Evolutionary conservation across 2,113 vertebrate genomes (phyloP), one percentile per base, ranked within the genome.

Genomic region (Daboia siamensis): DNA sequence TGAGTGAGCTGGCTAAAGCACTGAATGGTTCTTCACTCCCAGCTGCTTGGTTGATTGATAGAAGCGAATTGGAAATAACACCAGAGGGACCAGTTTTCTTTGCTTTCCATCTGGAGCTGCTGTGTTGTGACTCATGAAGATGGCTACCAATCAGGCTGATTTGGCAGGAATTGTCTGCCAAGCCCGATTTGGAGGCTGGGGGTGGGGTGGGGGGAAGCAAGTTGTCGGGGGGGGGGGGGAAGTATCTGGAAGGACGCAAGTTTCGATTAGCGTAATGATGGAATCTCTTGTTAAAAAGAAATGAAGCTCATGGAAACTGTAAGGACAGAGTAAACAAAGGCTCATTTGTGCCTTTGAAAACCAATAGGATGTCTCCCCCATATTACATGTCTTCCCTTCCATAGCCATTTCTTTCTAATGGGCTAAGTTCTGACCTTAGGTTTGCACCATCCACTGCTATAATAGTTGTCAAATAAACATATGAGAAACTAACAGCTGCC

Each of bases 81-180:
- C 97, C 96, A 95, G 90, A 95, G 97, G 95, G 97, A 97, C 92
- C 95, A 94, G 92, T 97, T 97, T 97, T 93, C 96, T 92, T 93
- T 95, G 90, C 94, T 92, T 97, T 97, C 97, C 97, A 97, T 97
- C 97, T 98, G 97, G 97, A 98, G 95, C 94, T 97, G 92, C 96
- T 96, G 95, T 96, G 96, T 96, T 96, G 89, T 11, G 96, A 93
- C 96, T 97, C 94, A 95, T 4, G 0, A 95, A 96, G 91, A 96
- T 92, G 93, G 93, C 95, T 96, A 93, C 86, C 94, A 95, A 97
- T 93, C 96, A 96, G 96, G 92, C 94, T 90, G 86, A 90, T 90
- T 95, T 97, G 97, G 95, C 96, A 97, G 93, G 92, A 26, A 89
- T 95, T 93, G 52, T 4, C 91, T 23, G 3, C 95, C 86, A 94